These are phyloP conservation scores for Lasioglossum baleicum DNA, from an alignment of 1,140 invertebrate species.

Conservation along the genomic window DNA sequence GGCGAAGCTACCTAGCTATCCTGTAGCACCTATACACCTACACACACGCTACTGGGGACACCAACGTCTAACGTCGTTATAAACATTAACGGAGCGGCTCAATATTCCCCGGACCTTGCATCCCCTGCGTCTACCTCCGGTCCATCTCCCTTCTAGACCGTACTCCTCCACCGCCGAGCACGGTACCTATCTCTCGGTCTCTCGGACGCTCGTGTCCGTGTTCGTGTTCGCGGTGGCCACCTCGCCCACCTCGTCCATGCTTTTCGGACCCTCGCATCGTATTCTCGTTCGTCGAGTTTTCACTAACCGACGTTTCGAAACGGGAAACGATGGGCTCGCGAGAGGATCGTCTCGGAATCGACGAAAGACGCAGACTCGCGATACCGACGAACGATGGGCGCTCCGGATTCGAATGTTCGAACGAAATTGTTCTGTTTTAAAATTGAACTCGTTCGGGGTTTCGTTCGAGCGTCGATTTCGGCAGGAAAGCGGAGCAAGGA, in stretches of 20 bases:
- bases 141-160: conserved; percentile 73
- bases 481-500: not conserved
- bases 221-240: conserved; percentile 38
- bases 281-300: conserved; percentile 3
- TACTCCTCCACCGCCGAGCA: conserved; percentile 61
- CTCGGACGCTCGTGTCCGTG: conserved; percentile 49
- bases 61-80: conserved; percentile 78
- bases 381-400: too few species aligned
- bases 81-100: conserved; percentile 79
- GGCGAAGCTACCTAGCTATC: conserved; percentile 63
- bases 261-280: conserved; percentile 38
- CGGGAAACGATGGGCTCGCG: too few species aligned
- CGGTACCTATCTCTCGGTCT: conserved; percentile 37
- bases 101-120: conserved; percentile 76
- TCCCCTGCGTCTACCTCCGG: conserved; percentile 63
- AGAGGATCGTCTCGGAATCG: too few species aligned
- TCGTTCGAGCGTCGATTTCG: conserved; percentile 31
- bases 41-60: conserved; percentile 62
- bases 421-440: not conserved
- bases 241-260: conserved; percentile 28
- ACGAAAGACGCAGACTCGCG: too few species aligned
- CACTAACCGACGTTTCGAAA: too few species aligned
- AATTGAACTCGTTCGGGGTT: not conserved
- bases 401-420: too few species aligned
- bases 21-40: conserved; percentile 59